Conservation (phyloP, 2,113 vertebrate genomes). For the Ochotona princeps region DNA sequence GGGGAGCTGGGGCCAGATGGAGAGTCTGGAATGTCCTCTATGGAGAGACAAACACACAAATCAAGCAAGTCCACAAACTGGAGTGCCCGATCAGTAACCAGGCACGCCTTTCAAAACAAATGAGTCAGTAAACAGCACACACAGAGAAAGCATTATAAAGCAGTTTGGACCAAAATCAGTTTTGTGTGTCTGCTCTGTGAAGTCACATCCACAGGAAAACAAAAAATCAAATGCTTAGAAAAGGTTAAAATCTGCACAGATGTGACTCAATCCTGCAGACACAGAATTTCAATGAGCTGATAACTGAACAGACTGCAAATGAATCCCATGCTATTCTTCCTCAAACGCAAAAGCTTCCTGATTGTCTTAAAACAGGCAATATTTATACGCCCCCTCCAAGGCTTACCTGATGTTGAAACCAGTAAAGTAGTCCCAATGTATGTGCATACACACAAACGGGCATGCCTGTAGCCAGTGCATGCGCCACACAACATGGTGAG, state of each 20-base stretch:
- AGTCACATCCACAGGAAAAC: neutral
- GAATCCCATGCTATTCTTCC: neutral
- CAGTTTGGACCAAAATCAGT: neutral
- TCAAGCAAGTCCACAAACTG: neutral
- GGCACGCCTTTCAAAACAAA: neutral
- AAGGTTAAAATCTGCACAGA: neutral
- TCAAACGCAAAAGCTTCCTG: neutral
- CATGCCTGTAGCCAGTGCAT: accelerated
- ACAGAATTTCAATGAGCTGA: neutral
- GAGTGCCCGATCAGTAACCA: neutral
- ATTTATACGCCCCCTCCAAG: neutral
- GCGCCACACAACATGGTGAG: too few relatives aligned
- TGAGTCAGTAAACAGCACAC: neutral
- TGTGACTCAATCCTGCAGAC: neutral
- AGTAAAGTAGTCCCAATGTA: neutral
- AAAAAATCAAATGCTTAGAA: neutral
- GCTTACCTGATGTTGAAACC: neutral
- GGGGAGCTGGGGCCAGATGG: conserved; percentile 88
- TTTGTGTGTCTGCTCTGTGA: neutral
- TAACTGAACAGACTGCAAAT: neutral
- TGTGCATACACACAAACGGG: accelerated
- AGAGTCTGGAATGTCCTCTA: conserved; percentile 92
- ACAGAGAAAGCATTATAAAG: neutral
- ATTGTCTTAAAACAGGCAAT: neutral
- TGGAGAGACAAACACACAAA: conserved; percentile 52